These are phyloP conservation scores for Atherix ibis DNA, from an alignment of 2,888 invertebrate species.

Conservation along the genomic window DNA sequence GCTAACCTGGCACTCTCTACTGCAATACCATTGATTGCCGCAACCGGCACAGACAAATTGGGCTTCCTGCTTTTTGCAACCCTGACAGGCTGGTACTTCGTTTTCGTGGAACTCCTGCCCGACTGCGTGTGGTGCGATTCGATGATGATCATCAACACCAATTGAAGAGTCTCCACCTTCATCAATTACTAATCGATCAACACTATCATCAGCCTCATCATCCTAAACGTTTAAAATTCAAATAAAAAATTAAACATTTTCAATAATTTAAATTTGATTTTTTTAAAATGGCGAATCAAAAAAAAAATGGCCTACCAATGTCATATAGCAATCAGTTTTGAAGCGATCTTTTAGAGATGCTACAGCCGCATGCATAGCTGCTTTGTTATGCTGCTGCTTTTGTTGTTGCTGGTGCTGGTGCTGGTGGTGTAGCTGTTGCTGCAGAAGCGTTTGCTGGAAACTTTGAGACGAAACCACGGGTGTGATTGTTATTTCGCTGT, in stretches of 20 bases:
- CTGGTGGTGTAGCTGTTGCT: conserved; percentile 12
- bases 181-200: conserved; percentile 42
- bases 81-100: conserved; percentile 60
- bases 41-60: conserved; percentile 83
- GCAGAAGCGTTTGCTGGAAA: conserved; percentile 14
- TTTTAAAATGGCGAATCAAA: background rate
- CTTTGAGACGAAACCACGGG: conserved; percentile 30
- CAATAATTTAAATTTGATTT: background rate
- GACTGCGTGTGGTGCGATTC: conserved; percentile 22
- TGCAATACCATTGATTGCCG: conserved; percentile 90
- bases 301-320: too few relatives aligned
- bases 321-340: too few relatives aligned
- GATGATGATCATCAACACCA: conserved; percentile 18
- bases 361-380: conserved; percentile 12
- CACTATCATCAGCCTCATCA: conserved; percentile 47
- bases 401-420: conserved; percentile 13
- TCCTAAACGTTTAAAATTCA: conserved; percentile 14
- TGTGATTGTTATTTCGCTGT: conserved; percentile 46
- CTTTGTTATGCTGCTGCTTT: conserved; percentile 9
- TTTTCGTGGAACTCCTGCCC: conserved; percentile 32
- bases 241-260: conserved; percentile 6
- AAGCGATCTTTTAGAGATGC: too few relatives aligned
- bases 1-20: conserved; percentile 75
- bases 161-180: conserved; percentile 37
- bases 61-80: conserved; percentile 64